Evolutionary conservation across 1,140 invertebrate species (phyloP).

Genomic region (Sminthurides bifidus): DNA sequence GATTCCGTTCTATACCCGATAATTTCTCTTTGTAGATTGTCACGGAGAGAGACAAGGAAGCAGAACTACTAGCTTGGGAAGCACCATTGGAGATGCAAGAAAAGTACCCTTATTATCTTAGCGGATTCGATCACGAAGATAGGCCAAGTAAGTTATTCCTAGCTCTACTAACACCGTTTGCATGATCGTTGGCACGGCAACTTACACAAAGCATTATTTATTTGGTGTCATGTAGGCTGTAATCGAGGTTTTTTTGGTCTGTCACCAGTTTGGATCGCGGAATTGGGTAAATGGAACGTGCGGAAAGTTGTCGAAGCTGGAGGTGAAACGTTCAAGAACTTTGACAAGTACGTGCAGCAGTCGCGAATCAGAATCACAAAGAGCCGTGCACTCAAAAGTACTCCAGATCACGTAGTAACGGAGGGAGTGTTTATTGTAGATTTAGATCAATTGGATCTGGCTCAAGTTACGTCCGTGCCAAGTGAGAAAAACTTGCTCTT

Average conservation of each 20-base stretch:
- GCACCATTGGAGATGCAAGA: not conserved
- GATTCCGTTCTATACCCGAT: not conserved
- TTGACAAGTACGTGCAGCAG: slow-evolving; percentile 9
- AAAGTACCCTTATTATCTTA: slow-evolving; percentile 7
- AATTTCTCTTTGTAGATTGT: not conserved
- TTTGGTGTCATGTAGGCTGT: too few species aligned
- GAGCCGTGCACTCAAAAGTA: not conserved
- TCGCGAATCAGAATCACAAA: slow-evolving; percentile 2
- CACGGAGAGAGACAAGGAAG: not conserved
- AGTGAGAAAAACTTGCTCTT: not conserved
- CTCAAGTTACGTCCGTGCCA: slow-evolving; percentile 6
- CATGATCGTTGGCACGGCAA: too few species aligned
- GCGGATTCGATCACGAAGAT: not conserved
- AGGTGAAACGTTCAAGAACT: not conserved
- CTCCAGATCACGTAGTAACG: not conserved
- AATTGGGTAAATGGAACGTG: slow-evolving; percentile 8
- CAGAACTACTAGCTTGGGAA: slow-evolving; percentile 7
- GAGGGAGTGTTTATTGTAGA: slow-evolving; percentile 2
- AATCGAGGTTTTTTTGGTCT: not conserved
- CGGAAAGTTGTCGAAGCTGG: slow-evolving; percentile 4
- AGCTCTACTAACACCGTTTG: too few species aligned
- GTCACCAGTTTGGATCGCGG: not conserved
- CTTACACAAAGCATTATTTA: too few species aligned
- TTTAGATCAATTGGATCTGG: not conserved
- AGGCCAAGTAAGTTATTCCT: not conserved